A percentile compares a stretch with the other conserved stretches of the same genome.
phyloP scores from a whole-genome alignment of 2,113 vertebrate genomes.

The Gopherus flavomarginatus region DNA sequence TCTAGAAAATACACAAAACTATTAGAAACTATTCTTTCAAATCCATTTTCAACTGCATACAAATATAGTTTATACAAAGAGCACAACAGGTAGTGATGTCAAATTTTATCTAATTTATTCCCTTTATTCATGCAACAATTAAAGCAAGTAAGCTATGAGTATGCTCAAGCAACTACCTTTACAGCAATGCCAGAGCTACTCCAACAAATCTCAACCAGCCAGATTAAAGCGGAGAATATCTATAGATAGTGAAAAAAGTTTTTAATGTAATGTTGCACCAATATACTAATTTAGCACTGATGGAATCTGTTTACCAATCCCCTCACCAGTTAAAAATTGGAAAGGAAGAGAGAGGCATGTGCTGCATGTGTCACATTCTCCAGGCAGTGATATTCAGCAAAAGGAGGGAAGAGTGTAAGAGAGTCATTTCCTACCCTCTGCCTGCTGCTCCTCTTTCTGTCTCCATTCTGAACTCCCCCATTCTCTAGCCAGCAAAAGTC shows the following conservation, averaged over 20 bases:
- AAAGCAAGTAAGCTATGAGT: constrained; percentile 41
- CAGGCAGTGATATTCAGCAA: constrained; percentile 14
- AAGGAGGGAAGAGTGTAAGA: not conserved
- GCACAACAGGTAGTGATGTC: constrained; percentile 4
- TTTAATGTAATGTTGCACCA: not conserved
- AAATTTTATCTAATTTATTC: constrained; percentile 27
- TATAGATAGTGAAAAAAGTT: not conserved
- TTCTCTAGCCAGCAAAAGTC: too few relatives aligned
- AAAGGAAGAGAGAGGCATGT: constrained; percentile 5
- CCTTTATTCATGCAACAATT: constrained; percentile 34
- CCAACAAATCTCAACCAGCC: not conserved
- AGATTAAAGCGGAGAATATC: not conserved
- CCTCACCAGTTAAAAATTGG: too few relatives aligned
- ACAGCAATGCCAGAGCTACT: not conserved
- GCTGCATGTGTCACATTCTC: not conserved
- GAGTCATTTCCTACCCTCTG: not conserved
- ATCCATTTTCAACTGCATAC: not conserved
- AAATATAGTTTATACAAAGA: constrained; percentile 9
- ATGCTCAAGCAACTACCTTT: not conserved
- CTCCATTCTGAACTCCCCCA: too few relatives aligned
- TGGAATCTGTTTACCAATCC: not conserved
- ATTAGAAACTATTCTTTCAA: constrained; percentile 13
- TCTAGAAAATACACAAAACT: not conserved
- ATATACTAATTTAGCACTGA: not conserved
- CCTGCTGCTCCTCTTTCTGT: not conserved